A percentile compares a stretch with the other conserved stretches of the same genome.
Evolutionary conservation across 2,797 vertebrate genomes (phyloP).

Genomic region (Scomberomorus guttatus): DNA sequence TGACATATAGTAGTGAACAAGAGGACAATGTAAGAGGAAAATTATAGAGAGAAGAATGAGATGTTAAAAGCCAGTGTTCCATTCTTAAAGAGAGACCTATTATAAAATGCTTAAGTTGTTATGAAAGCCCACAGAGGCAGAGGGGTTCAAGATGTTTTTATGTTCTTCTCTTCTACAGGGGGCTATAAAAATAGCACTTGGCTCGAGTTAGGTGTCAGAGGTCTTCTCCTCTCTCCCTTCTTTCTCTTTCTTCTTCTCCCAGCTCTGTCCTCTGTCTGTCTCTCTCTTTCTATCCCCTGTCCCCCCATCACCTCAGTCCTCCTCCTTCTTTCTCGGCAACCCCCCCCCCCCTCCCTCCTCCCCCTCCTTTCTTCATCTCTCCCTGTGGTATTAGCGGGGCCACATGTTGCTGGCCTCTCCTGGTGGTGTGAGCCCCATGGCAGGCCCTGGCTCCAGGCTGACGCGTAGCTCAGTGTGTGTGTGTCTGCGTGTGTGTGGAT

Average conservation of each 20-base stretch:
- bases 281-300: slow-evolving; percentile 25
- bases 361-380: slow-evolving; percentile 77
- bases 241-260: slow-evolving; percentile 25
- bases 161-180: slow-evolving; percentile 67
- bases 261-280: slow-evolving; percentile 47
- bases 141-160: slow-evolving; percentile 63
- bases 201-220: slow-evolving; percentile 83
- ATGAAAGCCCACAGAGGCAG: slow-evolving; percentile 51
- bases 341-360: not conserved
- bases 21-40: not conserved
- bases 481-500: slow-evolving; percentile 46
- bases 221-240: slow-evolving; percentile 64
- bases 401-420: slow-evolving; percentile 94
- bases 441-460: slow-evolving; percentile 96
- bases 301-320: slow-evolving; percentile 34
- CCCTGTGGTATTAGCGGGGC: slow-evolving; percentile 91
- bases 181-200: slow-evolving; percentile 87
- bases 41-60: slow-evolving; percentile 8
- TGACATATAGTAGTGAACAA: not conserved
- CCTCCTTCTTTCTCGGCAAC: slow-evolving; percentile 5
- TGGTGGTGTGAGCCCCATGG: slow-evolving; percentile 87
- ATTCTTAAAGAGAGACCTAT: slow-evolving; percentile 20
- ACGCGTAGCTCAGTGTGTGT: slow-evolving; percentile 82
- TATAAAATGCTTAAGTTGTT: slow-evolving; percentile 63
- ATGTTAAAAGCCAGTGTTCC: slow-evolving; percentile 27